Evolutionary conservation across 2,113 vertebrate species (phyloP), one percentile per base, ranked within the genome.

Genomic region (Oryzias curvinotus): DNA sequence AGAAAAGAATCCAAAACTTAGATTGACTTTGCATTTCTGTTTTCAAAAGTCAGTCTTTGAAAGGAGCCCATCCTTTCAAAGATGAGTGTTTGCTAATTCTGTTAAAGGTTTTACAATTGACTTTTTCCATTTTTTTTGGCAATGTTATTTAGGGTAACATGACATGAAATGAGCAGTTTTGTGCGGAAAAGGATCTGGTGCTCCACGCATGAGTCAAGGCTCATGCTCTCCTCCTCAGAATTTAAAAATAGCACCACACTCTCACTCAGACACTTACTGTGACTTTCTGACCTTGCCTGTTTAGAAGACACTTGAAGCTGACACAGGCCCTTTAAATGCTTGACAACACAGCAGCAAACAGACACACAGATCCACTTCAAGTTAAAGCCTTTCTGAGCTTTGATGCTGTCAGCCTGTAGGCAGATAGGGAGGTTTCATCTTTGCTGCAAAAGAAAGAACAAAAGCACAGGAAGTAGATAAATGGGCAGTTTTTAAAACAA

Each of bases 171-270:
- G 19, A 57, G 46, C 28, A 58, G 52, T 67, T 65, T 75, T 14
- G 18, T 23, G 54, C 17, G 46, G 77, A 82, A 82, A 64, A 65
- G 61, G 65, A 81, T 72, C 70, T 26, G 4, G 14, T 21, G 54
- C 28, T 82, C 69, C 57, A 53, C 57, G 71, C 52, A 60, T 74
- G 77, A 88, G 77, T 83, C 85, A 82, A 71, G 59, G 68, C 80
- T 71, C 72, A 73, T 78, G 60, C 70, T 84, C 71, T 74, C 65
- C 66, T 79, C 65, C 60, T 65, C 1, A n/a, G 53, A 57, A 68
- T 87, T 85, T 86, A 87, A 84, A 90, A 81, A 85, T 83, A 87
- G 82, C 72, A 52, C 5, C 63, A 44, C 58, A 73, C 78, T 80
- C 78, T 84, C 85, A 85, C 71, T 82, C 78, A 66, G 55, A 72